Base-by-base conservation (phyloP, 2,888 invertebrate species). In the Pyrrhia umbra region DNA sequence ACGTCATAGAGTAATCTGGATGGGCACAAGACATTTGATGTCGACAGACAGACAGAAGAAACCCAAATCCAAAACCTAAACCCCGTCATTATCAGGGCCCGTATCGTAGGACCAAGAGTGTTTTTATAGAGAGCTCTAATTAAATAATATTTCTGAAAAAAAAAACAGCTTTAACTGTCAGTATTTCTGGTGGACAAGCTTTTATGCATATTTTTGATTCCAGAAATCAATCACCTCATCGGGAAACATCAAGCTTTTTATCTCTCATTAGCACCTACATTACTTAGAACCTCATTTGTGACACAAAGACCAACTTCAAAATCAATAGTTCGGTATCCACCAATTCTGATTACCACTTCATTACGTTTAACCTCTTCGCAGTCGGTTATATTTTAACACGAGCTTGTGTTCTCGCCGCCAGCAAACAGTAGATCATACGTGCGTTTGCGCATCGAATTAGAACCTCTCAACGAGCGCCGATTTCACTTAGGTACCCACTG, bases 401-500 rank as follows among this genome's bases (percentile, higher is more conserved):
- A 20, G 52, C 82, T 77, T 91, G 80, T 88, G 89, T 91, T 88
- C 90, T 90, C 82, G 88, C 92, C 90, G 90, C 86, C 75, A 30
- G 84, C 81, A 90, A 91, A 92, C 88, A 90, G 81, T 83, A 83
- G 85, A 87, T 90, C 81, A 85, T 86, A 70, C 65, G 37, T 84
- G 84, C 85, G 91, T 88, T 81, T 92, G 88, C 88, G 81, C 84
- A 84, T 21, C 63, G 37, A 49, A 76, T 92, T 92, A 92, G 87
- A 87, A 74, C 56, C 66, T 60, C 75, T 68, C 63, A 74, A 77
- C 68, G 68, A 79, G 64, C 73, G 81, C 78, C 82, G 83, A 81
- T 85, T 85, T 85, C 83, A 82, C 84, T 83, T 74, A 75, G 68
- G 43, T 63, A 49, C 43, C 40, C 30, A 46, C 60, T 70, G 71